These are phyloP conservation scores for Gymnarchus niloticus DNA, from an alignment of 2,113 vertebrate genomes.

Conservation along the genomic window DNA sequence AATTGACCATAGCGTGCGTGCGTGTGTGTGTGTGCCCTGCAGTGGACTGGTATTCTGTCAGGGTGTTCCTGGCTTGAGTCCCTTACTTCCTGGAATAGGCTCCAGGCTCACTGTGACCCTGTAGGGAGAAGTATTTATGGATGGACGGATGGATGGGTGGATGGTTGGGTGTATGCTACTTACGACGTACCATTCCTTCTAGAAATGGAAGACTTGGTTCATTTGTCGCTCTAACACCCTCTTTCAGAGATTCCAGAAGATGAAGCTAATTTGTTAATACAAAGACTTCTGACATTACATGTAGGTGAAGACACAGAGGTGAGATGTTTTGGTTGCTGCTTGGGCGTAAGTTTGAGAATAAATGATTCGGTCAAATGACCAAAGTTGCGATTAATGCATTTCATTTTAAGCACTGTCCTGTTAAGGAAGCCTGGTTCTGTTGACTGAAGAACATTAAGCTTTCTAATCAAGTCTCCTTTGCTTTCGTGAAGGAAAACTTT, in stretches of 20 bases:
- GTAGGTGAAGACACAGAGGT: slow-evolving; percentile 12
- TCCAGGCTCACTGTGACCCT: no score
- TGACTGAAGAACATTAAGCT: neutral
- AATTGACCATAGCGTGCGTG: no score
- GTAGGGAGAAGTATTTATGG: no score
- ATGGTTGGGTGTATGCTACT: no score
- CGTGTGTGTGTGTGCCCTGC: no score
- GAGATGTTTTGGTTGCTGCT: neutral
- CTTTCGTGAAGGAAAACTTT: neutral
- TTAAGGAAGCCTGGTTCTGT: neutral
- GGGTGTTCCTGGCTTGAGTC: no score
- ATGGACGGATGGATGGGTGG: no score
- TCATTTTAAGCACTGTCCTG: neutral
- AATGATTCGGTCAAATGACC: neutral
- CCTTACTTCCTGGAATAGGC: no score
- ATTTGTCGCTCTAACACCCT: neutral
- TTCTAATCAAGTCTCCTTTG: neutral
- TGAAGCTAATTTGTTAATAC: slow-evolving; percentile 30
- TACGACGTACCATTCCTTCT: no score
- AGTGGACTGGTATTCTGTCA: no score
- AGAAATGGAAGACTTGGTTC: no score
- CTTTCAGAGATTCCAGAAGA: slow-evolving; percentile 33
- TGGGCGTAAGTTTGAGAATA: neutral
- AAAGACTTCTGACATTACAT: slow-evolving; percentile 23
- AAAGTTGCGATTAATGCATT: neutral